Evolutionary conservation across 1,140 invertebrate species (phyloP).

Genomic region (Aricia agestis): DNA sequence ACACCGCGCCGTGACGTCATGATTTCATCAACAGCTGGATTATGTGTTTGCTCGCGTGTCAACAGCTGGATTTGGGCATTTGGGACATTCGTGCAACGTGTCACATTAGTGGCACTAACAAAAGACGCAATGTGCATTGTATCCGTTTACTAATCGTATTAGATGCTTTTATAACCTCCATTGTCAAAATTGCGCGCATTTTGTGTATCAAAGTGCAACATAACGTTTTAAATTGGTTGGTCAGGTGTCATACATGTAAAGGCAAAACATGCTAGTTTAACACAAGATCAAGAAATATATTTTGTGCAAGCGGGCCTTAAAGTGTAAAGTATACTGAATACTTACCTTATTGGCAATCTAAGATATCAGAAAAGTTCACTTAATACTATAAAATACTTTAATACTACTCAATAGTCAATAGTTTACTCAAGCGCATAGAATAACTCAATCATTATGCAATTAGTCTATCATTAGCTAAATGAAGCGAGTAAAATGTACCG

Average conservation of each 20-base stretch:
- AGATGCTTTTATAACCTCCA: background rate
- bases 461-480: background rate
- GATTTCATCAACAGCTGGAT: background rate
- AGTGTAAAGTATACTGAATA: no score
- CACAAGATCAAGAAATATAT: no score
- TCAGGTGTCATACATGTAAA: no score
- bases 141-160: background rate
- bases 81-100: background rate
- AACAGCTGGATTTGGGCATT: slow-evolving; percentile 2
- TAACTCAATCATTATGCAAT: background rate
- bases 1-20: background rate
- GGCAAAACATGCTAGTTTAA: no score
- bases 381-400: no score
- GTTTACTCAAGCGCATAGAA: background rate
- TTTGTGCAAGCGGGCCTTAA: no score
- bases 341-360: no score
- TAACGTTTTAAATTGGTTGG: no score
- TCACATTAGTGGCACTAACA: background rate
- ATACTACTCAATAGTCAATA: background rate
- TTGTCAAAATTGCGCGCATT: background rate
- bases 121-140: background rate
- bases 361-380: no score
- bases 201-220: background rate
- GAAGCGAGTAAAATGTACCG: background rate
- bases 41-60: slow-evolving; percentile 2